Conservation (phyloP, 2,113 vertebrate genomes). For the Arenaria interpres region DNA sequence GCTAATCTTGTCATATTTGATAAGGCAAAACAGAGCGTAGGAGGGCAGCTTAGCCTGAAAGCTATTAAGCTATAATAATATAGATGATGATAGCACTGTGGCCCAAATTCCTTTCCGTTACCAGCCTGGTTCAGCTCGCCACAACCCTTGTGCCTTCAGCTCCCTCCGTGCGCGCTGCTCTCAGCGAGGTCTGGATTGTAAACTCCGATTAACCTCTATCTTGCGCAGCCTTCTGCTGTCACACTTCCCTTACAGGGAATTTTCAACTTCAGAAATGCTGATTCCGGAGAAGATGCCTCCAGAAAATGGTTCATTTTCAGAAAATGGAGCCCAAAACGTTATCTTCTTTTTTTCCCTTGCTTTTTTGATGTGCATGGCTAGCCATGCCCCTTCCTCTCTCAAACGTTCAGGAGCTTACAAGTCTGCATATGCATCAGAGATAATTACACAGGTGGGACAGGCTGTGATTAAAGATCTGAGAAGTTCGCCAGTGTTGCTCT, state of each 20-base stretch:
- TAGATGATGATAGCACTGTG: neutral
- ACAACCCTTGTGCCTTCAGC: neutral
- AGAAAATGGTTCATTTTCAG: neutral
- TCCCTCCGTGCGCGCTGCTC: rapidly evolving
- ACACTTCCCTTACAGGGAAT: neutral
- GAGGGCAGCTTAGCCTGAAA: neutral
- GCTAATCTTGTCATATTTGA: neutral
- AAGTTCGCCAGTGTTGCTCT: neutral
- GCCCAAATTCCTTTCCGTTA: neutral
- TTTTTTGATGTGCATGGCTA: neutral
- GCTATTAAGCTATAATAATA: neutral
- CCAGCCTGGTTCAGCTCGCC: neutral
- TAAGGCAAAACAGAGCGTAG: neutral
- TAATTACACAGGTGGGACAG: neutral
- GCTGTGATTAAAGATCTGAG: neutral
- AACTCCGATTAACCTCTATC: neutral
- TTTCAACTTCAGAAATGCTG: neutral
- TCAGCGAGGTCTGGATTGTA: neutral
- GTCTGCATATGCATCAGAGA: neutral
- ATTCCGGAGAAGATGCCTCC: neutral
- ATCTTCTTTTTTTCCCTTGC: neutral
- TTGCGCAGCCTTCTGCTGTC: neutral
- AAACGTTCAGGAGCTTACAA: neutral
- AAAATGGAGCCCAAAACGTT: neutral
- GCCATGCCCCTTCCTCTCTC: neutral